phyloP scores from a whole-genome alignment of 2,113 vertebrate species.

The Mastomys natalensis region DNA sequence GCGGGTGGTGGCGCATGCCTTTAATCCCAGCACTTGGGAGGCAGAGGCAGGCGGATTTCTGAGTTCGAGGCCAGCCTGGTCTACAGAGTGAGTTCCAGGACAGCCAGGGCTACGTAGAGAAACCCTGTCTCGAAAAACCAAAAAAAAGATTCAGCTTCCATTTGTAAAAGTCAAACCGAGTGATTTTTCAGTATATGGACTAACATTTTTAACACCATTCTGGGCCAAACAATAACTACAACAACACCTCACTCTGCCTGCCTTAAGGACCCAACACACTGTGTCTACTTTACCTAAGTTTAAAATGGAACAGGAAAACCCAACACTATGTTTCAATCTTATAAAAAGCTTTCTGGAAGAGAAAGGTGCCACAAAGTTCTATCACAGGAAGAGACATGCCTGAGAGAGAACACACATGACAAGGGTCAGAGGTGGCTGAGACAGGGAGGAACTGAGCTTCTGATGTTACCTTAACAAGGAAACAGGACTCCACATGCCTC shows the following conservation, averaged over 20 bases:
- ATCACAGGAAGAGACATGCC: not conserved
- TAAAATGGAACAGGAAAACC: not conserved
- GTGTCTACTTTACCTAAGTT: not conserved
- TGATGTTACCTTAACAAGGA: not conserved
- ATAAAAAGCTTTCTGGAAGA: not conserved
- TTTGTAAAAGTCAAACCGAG: not conserved
- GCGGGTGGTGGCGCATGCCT: no score
- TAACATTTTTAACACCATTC: not conserved
- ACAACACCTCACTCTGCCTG: not conserved
- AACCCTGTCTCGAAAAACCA: no score
- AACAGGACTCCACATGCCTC: not conserved
- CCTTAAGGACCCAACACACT: not conserved
- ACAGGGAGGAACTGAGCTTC: not conserved
- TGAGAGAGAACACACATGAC: not conserved
- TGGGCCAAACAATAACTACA: not conserved
- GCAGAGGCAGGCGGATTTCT: no score
- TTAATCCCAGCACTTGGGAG: no score
- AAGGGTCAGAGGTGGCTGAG: not conserved
- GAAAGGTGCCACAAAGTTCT: not conserved
- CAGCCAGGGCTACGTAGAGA: no score
- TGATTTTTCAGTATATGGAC: not conserved
- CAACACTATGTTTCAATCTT: not conserved
- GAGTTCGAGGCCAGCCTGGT: no score
- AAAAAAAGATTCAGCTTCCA: not conserved
- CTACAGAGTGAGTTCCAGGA: no score